A percentile compares a stretch with the other conserved stretches of the same genome.
Conservation (phyloP, 1,140 invertebrate species). For the Euschistus heros region DNA sequence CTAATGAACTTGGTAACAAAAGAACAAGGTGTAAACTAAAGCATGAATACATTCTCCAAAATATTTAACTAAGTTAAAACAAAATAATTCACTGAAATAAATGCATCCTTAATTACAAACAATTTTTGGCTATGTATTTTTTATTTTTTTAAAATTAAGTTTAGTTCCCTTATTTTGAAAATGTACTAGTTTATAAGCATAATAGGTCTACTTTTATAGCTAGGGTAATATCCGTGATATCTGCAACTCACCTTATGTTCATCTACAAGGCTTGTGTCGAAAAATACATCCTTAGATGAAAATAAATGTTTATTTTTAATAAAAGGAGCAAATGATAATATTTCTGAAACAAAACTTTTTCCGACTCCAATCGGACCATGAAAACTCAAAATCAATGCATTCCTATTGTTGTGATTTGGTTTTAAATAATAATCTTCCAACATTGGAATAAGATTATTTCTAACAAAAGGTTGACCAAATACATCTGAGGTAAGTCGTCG, state of each 20-base stretch:
- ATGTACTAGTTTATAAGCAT: not conserved
- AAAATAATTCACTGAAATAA: no score
- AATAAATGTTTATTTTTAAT: conserved; percentile 1
- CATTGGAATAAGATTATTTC: no score
- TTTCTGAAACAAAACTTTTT: not conserved
- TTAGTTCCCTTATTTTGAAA: not conserved
- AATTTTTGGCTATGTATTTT: not conserved
- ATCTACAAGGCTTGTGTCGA: not conserved
- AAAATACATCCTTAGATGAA: not conserved
- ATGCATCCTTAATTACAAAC: no score
- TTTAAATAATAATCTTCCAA: no score
- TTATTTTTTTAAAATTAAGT: not conserved
- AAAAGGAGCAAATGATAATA: not conserved
- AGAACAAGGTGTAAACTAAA: no score
- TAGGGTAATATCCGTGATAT: not conserved
- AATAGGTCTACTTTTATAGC: not conserved
- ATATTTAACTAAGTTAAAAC: no score
- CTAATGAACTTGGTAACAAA: no score
- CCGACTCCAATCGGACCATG: not conserved
- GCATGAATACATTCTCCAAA: no score
- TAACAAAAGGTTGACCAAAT: no score
- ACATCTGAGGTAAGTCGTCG: no score
- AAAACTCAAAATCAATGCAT: not conserved
- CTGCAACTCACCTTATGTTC: not conserved
- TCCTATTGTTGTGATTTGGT: not conserved